Conservation (phyloP, 2,888 invertebrate genomes). For the Daptonema setosum region DNA sequence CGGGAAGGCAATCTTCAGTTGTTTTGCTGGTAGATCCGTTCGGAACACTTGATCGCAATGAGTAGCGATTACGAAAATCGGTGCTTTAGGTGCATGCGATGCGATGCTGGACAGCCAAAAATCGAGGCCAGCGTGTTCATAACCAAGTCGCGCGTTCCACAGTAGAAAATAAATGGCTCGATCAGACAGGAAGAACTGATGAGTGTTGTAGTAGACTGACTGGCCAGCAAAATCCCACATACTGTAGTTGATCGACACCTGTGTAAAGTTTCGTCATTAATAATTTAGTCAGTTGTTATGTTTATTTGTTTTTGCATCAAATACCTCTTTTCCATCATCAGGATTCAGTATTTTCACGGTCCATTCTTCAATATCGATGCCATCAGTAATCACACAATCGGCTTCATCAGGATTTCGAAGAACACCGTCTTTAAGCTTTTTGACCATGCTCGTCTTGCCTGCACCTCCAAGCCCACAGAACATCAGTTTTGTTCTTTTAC, state of each 20-base stretch:
- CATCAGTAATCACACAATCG: conserved; percentile 27
- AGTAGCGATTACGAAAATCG: conserved; percentile 28
- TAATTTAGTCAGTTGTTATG: too few species aligned
- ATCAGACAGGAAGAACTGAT: conserved; percentile 29
- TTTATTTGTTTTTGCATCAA: neutral
- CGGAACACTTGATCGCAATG: conserved; percentile 25
- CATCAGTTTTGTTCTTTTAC: conserved; percentile 28
- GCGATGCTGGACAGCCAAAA: conserved; percentile 30
- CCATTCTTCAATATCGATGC: conserved; percentile 30
- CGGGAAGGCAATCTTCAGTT: conserved; percentile 23
- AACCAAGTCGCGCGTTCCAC: conserved; percentile 30
- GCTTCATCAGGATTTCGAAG: neutral
- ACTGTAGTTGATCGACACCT: conserved; percentile 21
- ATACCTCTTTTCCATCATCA: conserved; percentile 7
- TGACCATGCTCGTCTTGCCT: conserved; percentile 25
- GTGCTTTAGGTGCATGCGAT: conserved; percentile 30
- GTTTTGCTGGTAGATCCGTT: conserved; percentile 20
- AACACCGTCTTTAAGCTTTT: conserved; percentile 18
- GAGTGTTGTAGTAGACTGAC: conserved; percentile 30
- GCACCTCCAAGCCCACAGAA: conserved; percentile 29
- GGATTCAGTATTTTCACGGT: conserved; percentile 10
- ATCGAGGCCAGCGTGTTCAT: conserved; percentile 29
- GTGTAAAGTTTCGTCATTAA: too few species aligned
- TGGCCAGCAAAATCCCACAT: conserved; percentile 31
- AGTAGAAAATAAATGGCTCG: conserved; percentile 28